phyloP scores from a whole-genome alignment of 2,888 invertebrate species.

The Crepidodera aurea region DNA sequence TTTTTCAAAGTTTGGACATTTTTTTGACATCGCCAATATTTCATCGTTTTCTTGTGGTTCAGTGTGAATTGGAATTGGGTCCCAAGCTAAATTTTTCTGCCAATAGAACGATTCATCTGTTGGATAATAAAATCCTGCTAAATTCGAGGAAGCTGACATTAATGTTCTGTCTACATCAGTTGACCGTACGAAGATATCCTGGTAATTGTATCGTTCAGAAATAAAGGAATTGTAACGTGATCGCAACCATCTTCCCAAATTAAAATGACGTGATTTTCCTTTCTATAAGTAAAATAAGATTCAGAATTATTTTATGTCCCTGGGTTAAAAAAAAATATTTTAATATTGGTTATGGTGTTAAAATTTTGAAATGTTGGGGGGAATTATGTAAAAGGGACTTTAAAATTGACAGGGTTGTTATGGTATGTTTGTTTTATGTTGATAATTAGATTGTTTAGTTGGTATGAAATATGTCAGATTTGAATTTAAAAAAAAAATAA shows the following conservation, averaged over 20 bases:
- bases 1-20: constrained; percentile 43
- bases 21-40: constrained; percentile 63
- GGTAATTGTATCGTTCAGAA: constrained; percentile 63
- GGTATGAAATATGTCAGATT: no score
- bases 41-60: constrained; percentile 42
- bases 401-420: no score
- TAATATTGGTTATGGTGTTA: no score
- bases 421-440: no score
- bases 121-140: constrained; percentile 80
- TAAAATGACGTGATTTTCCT: constrained; percentile 26
- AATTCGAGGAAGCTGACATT: constrained; percentile 83
- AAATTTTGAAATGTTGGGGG: no score
- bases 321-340: no score
- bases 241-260: constrained; percentile 31
- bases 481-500: no score
- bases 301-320: no score
- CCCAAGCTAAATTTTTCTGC: constrained; percentile 66
- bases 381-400: no score
- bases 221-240: constrained; percentile 68
- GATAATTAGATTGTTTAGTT: no score
- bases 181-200: constrained; percentile 70
- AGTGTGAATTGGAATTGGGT: constrained; percentile 77
- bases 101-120: constrained; percentile 63
- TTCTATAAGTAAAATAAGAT: constrained; percentile 19
- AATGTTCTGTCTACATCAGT: constrained; percentile 89